phyloP scores from a whole-genome alignment of 2,113 vertebrate genomes.

The Vidua macroura region DNA sequence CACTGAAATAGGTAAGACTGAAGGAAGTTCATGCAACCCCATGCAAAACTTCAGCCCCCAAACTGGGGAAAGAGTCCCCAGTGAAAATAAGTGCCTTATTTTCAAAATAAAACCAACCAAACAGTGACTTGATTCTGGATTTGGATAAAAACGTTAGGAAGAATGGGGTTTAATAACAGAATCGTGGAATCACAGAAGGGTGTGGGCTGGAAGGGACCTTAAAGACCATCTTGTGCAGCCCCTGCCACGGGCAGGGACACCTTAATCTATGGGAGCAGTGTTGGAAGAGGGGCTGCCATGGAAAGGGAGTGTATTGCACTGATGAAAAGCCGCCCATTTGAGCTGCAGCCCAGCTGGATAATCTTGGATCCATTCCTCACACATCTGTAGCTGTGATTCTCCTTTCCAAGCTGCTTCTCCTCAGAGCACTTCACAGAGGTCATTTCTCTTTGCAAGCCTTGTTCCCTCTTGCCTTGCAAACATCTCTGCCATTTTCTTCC shows the following conservation, averaged over 20 bases:
- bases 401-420: constrained; percentile 11
- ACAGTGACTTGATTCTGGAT: background rate
- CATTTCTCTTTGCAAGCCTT: background rate
- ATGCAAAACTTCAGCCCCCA: background rate
- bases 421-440: background rate
- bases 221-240: background rate
- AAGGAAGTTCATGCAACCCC: background rate
- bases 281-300: background rate
- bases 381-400: background rate
- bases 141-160: background rate
- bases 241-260: background rate
- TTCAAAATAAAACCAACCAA: background rate
- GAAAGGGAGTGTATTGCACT: background rate
- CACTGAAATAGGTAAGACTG: accelerated
- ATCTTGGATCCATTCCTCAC: background rate
- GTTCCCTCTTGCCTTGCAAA: background rate
- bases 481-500: background rate
- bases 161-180: background rate
- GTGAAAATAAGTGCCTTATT: background rate
- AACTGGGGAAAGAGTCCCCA: background rate
- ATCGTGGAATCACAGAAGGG: background rate
- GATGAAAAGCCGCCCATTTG: background rate
- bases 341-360: background rate
- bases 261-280: background rate
- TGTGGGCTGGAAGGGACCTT: background rate